Evolutionary conservation across 2,888 invertebrate species (phyloP).

Genomic region (Chloromyia formosa): DNA sequence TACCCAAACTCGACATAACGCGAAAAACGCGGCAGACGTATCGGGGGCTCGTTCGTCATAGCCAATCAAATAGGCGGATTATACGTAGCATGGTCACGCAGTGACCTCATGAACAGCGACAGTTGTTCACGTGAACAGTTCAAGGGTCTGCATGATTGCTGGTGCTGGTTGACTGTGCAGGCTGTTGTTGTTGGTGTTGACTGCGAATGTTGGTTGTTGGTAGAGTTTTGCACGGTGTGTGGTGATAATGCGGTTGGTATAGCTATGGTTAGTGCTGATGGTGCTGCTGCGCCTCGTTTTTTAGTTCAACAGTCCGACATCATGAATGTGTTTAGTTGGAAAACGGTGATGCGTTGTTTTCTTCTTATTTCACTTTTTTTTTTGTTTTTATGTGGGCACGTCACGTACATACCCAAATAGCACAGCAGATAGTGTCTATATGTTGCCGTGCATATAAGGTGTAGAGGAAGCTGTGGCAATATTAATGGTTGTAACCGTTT

Average conservation of each 20-base stretch:
- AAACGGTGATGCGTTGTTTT: constrained; percentile 23
- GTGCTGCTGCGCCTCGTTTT: constrained; percentile 26
- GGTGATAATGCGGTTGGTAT: too few relatives aligned
- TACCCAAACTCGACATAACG: constrained; percentile 41
- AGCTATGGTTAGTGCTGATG: not conserved
- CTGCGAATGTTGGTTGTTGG: too few relatives aligned
- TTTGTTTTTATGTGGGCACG: constrained; percentile 32
- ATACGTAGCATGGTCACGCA: constrained; percentile 71
- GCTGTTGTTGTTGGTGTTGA: too few relatives aligned
- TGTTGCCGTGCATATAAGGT: too few relatives aligned
- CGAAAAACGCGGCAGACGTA: constrained; percentile 54
- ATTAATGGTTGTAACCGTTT: too few relatives aligned
- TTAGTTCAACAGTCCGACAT: not conserved
- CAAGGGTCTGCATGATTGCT: constrained; percentile 59
- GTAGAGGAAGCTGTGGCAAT: too few relatives aligned
- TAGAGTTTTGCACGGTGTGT: not conserved
- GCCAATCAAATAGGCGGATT: constrained; percentile 68
- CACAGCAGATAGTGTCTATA: too few relatives aligned
- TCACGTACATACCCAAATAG: constrained; percentile 12
- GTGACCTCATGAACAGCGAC: constrained; percentile 78
- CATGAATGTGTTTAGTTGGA: not conserved
- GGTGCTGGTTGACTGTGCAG: constrained; percentile 1
- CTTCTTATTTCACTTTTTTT: constrained; percentile 5
- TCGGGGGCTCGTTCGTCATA: constrained; percentile 75
- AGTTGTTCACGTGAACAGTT: constrained; percentile 70